Conservation (phyloP, 2,113 vertebrate species). For the Aepyceros melampus region DNA sequence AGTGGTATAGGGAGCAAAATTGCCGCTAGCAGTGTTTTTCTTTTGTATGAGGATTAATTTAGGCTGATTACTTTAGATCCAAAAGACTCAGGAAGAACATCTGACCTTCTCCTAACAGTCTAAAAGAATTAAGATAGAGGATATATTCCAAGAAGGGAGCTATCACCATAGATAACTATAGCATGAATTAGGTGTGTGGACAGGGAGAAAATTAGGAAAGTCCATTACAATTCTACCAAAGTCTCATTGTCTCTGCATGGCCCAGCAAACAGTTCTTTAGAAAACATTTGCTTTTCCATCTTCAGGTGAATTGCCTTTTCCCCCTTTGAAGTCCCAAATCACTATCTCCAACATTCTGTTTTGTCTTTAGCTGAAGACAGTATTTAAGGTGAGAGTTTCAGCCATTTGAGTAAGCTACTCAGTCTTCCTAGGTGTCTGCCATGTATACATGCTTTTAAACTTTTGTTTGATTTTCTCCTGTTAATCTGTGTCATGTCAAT, state of each 20-base stretch:
- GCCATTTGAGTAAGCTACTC: not conserved
- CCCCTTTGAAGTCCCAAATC: not conserved
- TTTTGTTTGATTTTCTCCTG: not conserved
- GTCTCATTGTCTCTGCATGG: not conserved
- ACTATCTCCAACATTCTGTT: not conserved
- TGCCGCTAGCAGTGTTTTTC: not conserved
- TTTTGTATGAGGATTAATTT: not conserved
- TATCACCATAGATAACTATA: not conserved
- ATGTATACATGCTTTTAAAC: not conserved
- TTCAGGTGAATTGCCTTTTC: not conserved
- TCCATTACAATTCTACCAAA: not conserved
- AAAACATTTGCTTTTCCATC: not conserved
- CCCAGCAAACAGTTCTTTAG: not conserved
- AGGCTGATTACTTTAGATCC: not conserved
- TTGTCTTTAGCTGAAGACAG: not conserved
- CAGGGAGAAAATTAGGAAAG: not conserved
- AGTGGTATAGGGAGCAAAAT: not conserved
- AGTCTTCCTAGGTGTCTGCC: not conserved
- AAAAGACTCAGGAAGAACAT: not conserved
- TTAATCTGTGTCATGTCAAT: not conserved
- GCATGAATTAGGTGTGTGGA: not conserved
- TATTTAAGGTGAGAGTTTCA: not conserved
- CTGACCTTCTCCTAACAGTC: not conserved
- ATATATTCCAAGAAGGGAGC: not conserved
- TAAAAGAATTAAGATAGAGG: not conserved